Evolutionary conservation across 2,888 invertebrate genomes (phyloP).

Genomic region (Philaethria dido): DNA sequence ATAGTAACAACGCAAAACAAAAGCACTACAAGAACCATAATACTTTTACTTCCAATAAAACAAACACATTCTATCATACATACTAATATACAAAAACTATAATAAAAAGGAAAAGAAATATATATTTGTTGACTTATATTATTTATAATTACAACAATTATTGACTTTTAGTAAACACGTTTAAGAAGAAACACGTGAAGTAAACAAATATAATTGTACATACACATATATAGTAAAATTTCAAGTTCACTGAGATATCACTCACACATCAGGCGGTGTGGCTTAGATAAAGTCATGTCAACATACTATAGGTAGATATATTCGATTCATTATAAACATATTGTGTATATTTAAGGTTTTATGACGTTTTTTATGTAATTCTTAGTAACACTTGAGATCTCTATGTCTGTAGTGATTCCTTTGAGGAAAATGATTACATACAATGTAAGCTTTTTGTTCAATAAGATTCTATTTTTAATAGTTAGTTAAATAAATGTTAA

Average conservation of each 20-base stretch:
- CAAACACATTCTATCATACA: too few relatives aligned
- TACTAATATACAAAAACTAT: neutral
- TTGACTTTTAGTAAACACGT: neutral
- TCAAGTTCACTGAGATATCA: constrained; percentile 19
- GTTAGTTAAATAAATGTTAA: too few relatives aligned
- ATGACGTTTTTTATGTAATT: neutral
- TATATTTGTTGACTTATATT: too few relatives aligned
- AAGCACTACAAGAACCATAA: too few relatives aligned
- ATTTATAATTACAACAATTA: too few relatives aligned
- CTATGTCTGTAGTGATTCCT: neutral
- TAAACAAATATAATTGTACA: neutral
- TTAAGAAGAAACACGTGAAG: neutral
- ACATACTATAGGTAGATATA: constrained; percentile 9
- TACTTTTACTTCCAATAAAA: too few relatives aligned
- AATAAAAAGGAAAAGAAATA: neutral
- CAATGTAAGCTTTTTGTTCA: neutral
- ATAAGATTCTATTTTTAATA: neutral
- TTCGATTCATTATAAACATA: neutral
- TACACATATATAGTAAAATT: neutral
- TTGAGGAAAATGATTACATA: neutral
- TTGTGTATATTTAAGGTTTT: neutral
- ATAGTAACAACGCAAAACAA: too few relatives aligned
- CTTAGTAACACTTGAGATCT: neutral
- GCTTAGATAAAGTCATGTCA: constrained; percentile 12
- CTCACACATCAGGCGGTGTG: neutral